Evolutionary conservation across 92 coral and sea anemone species (phyloP).

Genomic region (Paramuricea clavata): DNA sequence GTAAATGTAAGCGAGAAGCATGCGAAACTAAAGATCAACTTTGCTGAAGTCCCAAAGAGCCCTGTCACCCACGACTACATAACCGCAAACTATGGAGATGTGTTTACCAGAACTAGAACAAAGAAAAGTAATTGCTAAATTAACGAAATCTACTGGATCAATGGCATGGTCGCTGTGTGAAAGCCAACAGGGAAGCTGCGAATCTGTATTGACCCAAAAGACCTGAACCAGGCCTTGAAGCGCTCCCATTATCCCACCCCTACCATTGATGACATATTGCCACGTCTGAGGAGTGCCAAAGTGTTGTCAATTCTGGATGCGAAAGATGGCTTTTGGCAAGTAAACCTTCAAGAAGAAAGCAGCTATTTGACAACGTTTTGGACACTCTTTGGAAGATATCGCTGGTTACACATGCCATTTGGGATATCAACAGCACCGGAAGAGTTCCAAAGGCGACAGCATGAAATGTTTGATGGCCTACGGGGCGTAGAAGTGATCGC

Average conservation of each 20-base stretch:
- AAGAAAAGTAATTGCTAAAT: slow-evolving; percentile 39
- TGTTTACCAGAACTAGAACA: slow-evolving; percentile 39
- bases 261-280: slow-evolving; percentile 34
- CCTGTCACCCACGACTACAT: slow-evolving; percentile 34
- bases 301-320: slow-evolving; percentile 33
- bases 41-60: slow-evolving; percentile 22
- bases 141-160: too few relatives aligned
- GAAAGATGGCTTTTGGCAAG: slow-evolving; percentile 32
- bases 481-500: slow-evolving; percentile 40
- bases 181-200: slow-evolving; percentile 37
- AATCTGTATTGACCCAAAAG: slow-evolving; percentile 49
- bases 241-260: slow-evolving; percentile 50
- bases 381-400: neutral
- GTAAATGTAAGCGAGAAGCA: slow-evolving; percentile 7
- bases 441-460: neutral
- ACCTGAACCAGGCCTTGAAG: neutral
- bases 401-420: neutral
- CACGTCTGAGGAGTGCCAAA: slow-evolving; percentile 44
- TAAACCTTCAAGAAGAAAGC: slow-evolving; percentile 18
- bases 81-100: neutral
- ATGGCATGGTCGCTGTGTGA: slow-evolving; percentile 24
- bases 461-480: slow-evolving; percentile 2
- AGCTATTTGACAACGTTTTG: neutral
- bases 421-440: neutral
- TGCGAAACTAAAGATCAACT: neutral